Base-by-base conservation (phyloP, 2,888 invertebrate species). In the Orchestes rusci region DNA sequence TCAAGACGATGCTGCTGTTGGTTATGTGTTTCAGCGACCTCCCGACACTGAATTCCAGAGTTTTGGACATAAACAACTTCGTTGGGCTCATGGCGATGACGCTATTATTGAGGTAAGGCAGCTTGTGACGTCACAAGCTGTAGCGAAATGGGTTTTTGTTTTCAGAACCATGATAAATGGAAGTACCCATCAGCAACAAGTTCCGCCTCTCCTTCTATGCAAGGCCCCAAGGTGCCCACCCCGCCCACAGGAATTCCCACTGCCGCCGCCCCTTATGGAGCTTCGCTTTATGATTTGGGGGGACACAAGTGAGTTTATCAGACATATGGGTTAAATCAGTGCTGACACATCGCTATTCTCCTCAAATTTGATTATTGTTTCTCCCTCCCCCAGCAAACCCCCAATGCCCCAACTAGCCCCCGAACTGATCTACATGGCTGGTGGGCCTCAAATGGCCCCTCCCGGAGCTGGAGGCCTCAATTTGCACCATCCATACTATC, bases 1-100 rank as follows among this genome's bases (percentile, higher is more conserved):
- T 53, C 87, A 87, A 70, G 92, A 93, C 69, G 93, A 93, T 75
- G 90, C 90, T 53, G 84, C 86, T 68, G 92, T 92, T 57, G 88
- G 91, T 61, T 94, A 94, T 69, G 88, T 91, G 56, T 94, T 89
- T 67, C 90, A 90, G 66, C 70, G 85, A 55, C 82, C 84, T 51
- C 83, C 84, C 54, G 90, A 91, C 65, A 79, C 81, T 42, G 90
- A 91, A 65, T 80, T 89, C 39, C 76, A 80, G 51, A 74, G 80
- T 52, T 68, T 66, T 48, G 81, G 80, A 51, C 80, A 80, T 36
- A 87, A 87, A 68, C 75, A 75, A 56, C 79, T 83, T 57, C 79
- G 85, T 56, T 93, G 93, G 93, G 85, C 89, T 27, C 57, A 58
- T 36, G 90, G 88, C 48, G 92, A 92, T 70, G 92, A 92, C 68